Evolutionary conservation across 2,113 vertebrate species (phyloP).

Genomic region (Mus musculus): DNA sequence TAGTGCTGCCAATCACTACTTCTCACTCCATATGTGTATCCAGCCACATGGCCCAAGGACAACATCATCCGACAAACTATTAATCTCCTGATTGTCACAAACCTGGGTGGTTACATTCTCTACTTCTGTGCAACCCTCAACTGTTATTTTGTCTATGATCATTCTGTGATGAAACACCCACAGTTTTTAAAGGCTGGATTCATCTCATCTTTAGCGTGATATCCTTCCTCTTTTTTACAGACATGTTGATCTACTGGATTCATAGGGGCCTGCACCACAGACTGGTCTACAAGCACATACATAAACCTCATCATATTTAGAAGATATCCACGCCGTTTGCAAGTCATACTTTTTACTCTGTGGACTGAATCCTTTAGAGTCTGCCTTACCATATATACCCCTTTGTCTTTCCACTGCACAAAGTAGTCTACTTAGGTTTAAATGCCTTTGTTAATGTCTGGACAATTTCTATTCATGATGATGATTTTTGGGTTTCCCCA

Average conservation of each 20-base stretch:
- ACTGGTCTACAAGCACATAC: slow-evolving; percentile 95
- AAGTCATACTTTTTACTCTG: slow-evolving; percentile 97
- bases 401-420: slow-evolving; percentile 97
- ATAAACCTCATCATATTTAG: slow-evolving; percentile 98
- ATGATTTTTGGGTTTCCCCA: slow-evolving; percentile 93
- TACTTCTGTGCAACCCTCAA: too few species aligned
- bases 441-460: slow-evolving; percentile 97
- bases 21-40: too few species aligned
- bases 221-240: slow-evolving; percentile 97
- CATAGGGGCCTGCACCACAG: slow-evolving; percentile 96
- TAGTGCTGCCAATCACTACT: too few species aligned
- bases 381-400: slow-evolving; percentile 98
- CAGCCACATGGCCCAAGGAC: too few species aligned
- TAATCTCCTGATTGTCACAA: too few species aligned
- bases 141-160: too few species aligned
- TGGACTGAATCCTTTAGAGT: slow-evolving; percentile 97
- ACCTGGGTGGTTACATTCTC: too few species aligned
- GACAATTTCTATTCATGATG: slow-evolving; percentile 98
- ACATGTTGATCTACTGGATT: slow-evolving; percentile 99
- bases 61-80: too few species aligned
- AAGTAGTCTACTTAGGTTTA: slow-evolving; percentile 94
- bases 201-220: slow-evolving; percentile 92
- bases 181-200: slow-evolving; percentile 89
- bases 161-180: too few species aligned
- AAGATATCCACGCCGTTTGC: slow-evolving; percentile 96